Conservation (phyloP, 2,888 invertebrate species). For the Mythimna loreyi region DNA sequence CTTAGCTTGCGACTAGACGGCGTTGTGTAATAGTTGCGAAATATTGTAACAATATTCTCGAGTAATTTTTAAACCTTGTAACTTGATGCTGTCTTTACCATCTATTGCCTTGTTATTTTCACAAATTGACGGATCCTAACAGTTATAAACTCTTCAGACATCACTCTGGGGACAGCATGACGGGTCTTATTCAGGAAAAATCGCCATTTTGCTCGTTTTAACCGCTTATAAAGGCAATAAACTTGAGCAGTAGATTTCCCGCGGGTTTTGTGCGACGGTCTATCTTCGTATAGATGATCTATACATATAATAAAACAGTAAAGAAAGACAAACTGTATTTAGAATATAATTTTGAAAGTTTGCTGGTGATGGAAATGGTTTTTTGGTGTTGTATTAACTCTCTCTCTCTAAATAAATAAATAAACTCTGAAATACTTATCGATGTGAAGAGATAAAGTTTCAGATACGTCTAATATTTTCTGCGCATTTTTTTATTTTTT, state of each 20-base stretch:
- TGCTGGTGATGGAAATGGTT: background rate
- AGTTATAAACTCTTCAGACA: slow-evolving; percentile 19
- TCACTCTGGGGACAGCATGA: slow-evolving; percentile 16
- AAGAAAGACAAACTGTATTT: too few relatives aligned
- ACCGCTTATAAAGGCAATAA: slow-evolving; percentile 43
- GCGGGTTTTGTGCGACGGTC: slow-evolving; percentile 29
- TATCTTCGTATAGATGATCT: slow-evolving; percentile 31
- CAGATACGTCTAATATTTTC: too few relatives aligned
- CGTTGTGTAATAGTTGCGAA: too few relatives aligned
- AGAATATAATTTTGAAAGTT: slow-evolving; percentile 12
- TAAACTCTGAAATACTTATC: too few relatives aligned
- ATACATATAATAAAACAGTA: too few relatives aligned
- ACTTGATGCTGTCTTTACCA: background rate
- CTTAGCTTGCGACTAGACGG: too few relatives aligned
- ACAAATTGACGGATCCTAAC: background rate
- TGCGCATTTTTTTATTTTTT: too few relatives aligned
- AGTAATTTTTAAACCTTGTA: background rate
- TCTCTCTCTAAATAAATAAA: too few relatives aligned
- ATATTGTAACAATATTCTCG: background rate
- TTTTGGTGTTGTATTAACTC: background rate
- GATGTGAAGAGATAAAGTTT: too few relatives aligned
- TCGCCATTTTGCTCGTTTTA: slow-evolving; percentile 27
- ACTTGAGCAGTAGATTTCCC: slow-evolving; percentile 53
- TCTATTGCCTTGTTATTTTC: background rate
- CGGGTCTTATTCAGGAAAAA: slow-evolving; percentile 29